These are phyloP conservation scores for Gobius niger DNA, from an alignment of 2,113 vertebrate genomes.

Conservation along the genomic window DNA sequence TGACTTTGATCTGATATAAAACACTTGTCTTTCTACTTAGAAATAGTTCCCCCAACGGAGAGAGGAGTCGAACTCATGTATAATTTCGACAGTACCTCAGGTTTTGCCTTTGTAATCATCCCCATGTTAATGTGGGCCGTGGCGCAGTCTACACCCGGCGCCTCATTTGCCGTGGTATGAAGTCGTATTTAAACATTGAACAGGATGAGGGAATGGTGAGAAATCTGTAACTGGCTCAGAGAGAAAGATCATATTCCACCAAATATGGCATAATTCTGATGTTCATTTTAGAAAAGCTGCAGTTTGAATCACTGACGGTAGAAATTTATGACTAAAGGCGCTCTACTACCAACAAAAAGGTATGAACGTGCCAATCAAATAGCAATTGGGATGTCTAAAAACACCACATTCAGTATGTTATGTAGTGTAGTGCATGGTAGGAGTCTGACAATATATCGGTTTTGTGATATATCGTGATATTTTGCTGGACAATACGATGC, in stretches of 20 bases:
- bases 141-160: conserved; percentile 38
- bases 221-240: conserved; percentile 10
- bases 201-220: conserved; percentile 10
- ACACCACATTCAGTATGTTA: too few species aligned
- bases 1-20: conserved; percentile 75
- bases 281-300: conserved; percentile 23
- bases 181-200: conserved; percentile 47
- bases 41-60: conserved; percentile 64
- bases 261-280: conserved; percentile 15
- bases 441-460: too few species aligned
- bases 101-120: conserved; percentile 61
- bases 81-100: conserved; percentile 56
- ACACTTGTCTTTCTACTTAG: conserved; percentile 69
- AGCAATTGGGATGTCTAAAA: not conserved
- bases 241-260: conserved; percentile 18
- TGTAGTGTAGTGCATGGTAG: too few species aligned
- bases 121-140: conserved; percentile 47
- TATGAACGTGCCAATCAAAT: not conserved
- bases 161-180: conserved; percentile 36
- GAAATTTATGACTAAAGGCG: not conserved
- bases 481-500: too few species aligned
- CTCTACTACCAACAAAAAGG: too few species aligned
- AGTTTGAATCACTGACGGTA: not conserved
- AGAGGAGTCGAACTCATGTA: conserved; percentile 53
- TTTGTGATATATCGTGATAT: too few species aligned